Base-by-base conservation (phyloP, 2,113 vertebrate species). In the Peromyscus polionotus region DNA sequence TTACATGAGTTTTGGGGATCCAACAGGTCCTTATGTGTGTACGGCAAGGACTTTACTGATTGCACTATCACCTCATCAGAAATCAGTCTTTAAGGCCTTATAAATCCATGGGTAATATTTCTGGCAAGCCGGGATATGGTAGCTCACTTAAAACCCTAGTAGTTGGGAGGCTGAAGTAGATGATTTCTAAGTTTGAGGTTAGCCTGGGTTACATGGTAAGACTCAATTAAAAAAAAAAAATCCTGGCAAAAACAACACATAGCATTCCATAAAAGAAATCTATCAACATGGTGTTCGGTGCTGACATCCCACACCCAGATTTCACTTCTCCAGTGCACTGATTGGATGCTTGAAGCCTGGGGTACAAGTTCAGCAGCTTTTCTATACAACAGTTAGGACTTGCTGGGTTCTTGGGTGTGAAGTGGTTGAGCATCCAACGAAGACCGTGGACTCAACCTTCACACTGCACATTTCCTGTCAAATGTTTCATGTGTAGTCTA, bases 281-380 rank as follows among this genome's bases (percentile, higher is more conserved):
- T 91, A 90, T 88, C 22, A 61, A 95, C 83, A 94, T 1, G 93
- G 90, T 97, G 39, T 48, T 73, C 12, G 5, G 8, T 54, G 65
- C 4, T 61, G 76, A 93, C 22, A 61, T 31, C 8, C 48, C 77
- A 54, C 77, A 54, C 20, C 77, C 33, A 80, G 59, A 93, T 33
- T 98, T 97, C 96, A 93, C 96, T 98, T 97, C 98, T 89, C 97
- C 95, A n/a, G 88, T 95, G 97, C 87, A 97, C 91, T 65, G 94
- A 97, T 51, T 87, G 36, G 22, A 93, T 81, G 96, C 96, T 93
- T 90, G 97, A 97, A 95, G 96, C 7, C 93, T 24, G 54, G 17
- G 51, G 33, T 59, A 36, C 9, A 36, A 59, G 36, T 59, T 59
- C 33, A 81, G 54, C 11, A 81, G 79, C 36, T 81, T 81, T 81